Conservation (phyloP, 2,888 invertebrate genomes). For the Ferdinandea cuprea region DNA sequence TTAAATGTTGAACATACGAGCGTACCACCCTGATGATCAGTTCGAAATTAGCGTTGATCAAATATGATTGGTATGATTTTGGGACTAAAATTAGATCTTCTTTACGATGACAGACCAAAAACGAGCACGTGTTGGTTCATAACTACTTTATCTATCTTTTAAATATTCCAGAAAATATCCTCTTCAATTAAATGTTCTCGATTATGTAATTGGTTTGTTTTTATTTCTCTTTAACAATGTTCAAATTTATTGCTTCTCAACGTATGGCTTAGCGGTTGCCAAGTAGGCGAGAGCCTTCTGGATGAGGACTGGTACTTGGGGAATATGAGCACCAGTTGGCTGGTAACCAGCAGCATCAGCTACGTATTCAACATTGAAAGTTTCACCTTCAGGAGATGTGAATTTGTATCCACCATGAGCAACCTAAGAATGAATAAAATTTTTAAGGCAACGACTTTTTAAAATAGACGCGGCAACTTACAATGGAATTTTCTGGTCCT, state of each 20-base stretch:
- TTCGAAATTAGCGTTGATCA: too few species aligned
- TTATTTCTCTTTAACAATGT: too few species aligned
- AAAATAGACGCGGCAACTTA: conserved; percentile 39
- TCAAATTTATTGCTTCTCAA: conserved; percentile 62
- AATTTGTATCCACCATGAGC: conserved; percentile 87
- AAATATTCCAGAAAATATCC: too few species aligned
- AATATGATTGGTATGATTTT: too few species aligned
- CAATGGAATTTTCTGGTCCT: conserved; percentile 42
- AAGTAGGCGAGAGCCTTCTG: conserved; percentile 87
- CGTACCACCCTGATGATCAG: too few species aligned
- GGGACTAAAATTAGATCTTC: too few species aligned
- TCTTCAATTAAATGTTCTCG: too few species aligned
- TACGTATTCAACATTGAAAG: conserved; percentile 85
- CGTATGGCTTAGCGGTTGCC: conserved; percentile 85
- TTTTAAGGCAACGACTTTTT: background rate
- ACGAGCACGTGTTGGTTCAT: too few species aligned
- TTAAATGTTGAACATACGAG: too few species aligned
- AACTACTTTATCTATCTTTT: too few species aligned
- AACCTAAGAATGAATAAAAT: conserved; percentile 79
- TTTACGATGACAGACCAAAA: too few species aligned
- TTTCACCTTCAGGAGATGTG: conserved; percentile 86
- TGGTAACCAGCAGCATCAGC: conserved; percentile 89
- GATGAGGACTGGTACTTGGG: conserved; percentile 88
- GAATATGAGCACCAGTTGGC: conserved; percentile 83
- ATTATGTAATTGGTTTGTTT: too few species aligned